Percentiles rank a stretch among this genome's conserved stretches.
phyloP scores from a whole-genome alignment of 30 jellyfish, hydroid and myxozoan genomes.

The Catostylus mosaicus region DNA sequence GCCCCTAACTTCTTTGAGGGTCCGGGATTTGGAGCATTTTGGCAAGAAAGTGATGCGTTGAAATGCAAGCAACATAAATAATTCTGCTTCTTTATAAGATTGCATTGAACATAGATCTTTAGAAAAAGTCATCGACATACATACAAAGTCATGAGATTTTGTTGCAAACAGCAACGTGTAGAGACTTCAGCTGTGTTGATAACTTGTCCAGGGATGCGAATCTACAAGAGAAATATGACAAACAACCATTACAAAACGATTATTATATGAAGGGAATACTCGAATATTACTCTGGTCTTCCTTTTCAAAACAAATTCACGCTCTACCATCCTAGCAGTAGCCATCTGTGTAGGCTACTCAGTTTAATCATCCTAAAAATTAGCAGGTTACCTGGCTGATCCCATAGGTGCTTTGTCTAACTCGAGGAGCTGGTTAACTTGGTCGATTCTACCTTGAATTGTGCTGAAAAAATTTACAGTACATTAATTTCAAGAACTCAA shows the following conservation, averaged over 20 bases:
- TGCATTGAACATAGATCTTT: not conserved
- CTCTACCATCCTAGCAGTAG: too few relatives aligned
- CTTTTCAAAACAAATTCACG: too few relatives aligned
- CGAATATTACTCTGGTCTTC: too few relatives aligned
- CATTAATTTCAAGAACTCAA: not conserved
- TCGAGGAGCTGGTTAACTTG: slow-evolving; percentile 97
- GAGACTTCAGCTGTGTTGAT: slow-evolving; percentile 80
- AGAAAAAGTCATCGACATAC: not conserved
- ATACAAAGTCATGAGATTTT: slow-evolving; percentile 71
- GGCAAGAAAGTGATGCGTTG: not conserved
- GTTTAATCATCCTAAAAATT: too few relatives aligned
- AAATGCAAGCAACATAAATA: not conserved
- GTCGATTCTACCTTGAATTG: slow-evolving; percentile 97
- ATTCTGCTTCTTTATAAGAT: not conserved
- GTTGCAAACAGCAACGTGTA: slow-evolving; percentile 95
- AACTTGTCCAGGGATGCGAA: slow-evolving; percentile 93
- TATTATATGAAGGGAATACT: too few relatives aligned
- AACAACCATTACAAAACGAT: too few relatives aligned
- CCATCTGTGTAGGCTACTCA: too few relatives aligned
- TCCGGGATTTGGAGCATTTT: not conserved
- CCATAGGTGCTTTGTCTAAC: slow-evolving; percentile 83
- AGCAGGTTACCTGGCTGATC: slow-evolving; percentile 84
- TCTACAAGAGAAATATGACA: slow-evolving; percentile 58
- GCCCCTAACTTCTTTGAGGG: too few relatives aligned
- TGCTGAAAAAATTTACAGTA: slow-evolving; percentile 38